Percentiles rank a stretch among this genome's conserved stretches.
Conservation (phyloP, 2,113 vertebrate genomes). For the Alectura lathami region DNA sequence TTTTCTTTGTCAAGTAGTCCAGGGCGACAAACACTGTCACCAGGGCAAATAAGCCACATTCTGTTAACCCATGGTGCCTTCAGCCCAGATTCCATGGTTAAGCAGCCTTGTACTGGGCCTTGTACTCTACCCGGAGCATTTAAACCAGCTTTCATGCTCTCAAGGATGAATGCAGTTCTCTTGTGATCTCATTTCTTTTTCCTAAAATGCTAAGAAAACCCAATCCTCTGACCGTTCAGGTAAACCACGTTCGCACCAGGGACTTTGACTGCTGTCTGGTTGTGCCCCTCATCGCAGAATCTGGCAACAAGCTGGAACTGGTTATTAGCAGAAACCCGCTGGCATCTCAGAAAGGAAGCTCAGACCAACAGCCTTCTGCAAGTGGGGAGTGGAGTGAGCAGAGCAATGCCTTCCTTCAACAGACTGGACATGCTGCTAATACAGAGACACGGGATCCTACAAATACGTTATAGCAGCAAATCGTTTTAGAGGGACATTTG, state of each 20-base stretch:
- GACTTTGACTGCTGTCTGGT: constrained; percentile 99
- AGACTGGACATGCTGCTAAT: constrained; percentile 61
- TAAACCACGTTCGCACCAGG: constrained; percentile 95
- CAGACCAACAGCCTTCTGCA: constrained; percentile 45
- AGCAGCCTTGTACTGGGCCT: rapidly evolving
- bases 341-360: constrained; percentile 75
- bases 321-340: constrained; percentile 94
- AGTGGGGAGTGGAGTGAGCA: constrained; percentile 80
- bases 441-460: constrained; percentile 83
- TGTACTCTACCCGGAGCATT: not conserved
- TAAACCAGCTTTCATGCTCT: not conserved
- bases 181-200: not conserved
- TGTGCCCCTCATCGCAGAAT: constrained; percentile 95
- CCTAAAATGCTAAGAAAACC: not conserved
- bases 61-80: not conserved
- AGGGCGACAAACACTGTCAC: not conserved
- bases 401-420: constrained; percentile 78
- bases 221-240: constrained; percentile 71
- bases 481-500: not conserved
- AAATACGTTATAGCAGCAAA: constrained; percentile 89
- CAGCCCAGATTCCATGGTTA: not conserved
- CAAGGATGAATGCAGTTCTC: not conserved
- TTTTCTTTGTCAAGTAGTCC: not conserved
- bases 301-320: constrained; percentile 94
- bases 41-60: not conserved